A percentile compares a stretch with the other conserved stretches of the same genome.
Evolutionary conservation across 2,888 invertebrate species (phyloP).

Genomic region (Tenthredo distinguenda): DNA sequence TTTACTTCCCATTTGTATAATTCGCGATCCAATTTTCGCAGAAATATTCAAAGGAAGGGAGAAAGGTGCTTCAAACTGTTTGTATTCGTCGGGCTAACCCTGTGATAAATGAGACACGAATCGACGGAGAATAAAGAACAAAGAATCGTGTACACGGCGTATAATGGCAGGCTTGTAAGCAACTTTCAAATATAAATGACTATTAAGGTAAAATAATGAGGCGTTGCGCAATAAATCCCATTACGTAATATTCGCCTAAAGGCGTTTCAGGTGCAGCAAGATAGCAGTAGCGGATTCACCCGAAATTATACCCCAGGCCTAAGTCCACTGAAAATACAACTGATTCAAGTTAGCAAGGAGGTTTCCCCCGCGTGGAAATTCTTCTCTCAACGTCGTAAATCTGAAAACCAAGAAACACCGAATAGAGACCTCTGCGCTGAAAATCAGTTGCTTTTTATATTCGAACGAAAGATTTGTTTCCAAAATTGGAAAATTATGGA

Average conservation of each 20-base stretch:
- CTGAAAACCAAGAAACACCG: too few species aligned
- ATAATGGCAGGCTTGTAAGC: constrained; percentile 33
- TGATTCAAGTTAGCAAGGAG: too few species aligned
- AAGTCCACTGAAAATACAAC: too few species aligned
- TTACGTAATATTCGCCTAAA: constrained; percentile 60
- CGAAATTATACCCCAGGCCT: neutral
- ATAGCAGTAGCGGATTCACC: constrained; percentile 31
- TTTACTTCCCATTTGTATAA: neutral
- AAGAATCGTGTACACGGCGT: neutral
- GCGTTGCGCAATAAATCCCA: constrained; percentile 55
- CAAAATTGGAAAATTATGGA: neutral
- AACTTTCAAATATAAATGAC: constrained; percentile 54
- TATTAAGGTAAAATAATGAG: constrained; percentile 58
- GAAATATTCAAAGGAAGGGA: neutral
- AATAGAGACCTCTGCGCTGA: too few species aligned
- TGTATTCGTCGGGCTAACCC: neutral
- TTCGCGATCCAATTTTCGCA: neutral
- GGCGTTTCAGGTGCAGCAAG: constrained; percentile 64
- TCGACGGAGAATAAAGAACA: neutral
- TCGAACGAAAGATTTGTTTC: too few species aligned
- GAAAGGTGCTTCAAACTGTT: neutral
- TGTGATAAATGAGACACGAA: neutral
- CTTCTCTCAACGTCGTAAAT: too few species aligned
- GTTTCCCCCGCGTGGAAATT: too few species aligned
- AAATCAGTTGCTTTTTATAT: too few species aligned